Conservation (phyloP, 2,888 invertebrate species). For the Schizotus pectinicornis region DNA sequence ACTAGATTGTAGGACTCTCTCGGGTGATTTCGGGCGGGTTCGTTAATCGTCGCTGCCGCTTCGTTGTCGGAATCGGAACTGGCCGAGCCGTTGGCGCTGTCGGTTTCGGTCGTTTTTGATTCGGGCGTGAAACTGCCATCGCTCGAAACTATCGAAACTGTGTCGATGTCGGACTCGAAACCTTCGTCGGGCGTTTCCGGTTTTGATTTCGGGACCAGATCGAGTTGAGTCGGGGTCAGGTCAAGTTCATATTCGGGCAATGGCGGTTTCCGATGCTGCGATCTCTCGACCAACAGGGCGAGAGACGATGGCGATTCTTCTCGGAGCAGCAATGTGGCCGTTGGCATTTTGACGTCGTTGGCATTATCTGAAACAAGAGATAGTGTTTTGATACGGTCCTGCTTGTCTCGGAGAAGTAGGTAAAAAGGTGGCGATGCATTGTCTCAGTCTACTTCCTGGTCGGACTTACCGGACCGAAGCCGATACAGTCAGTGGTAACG, state of each 20-base stretch:
- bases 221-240: constrained; percentile 49
- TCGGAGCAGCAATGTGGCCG: constrained; percentile 52
- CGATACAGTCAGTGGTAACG: constrained; percentile 14
- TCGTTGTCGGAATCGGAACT: constrained; percentile 56
- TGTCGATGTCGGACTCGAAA: constrained; percentile 61
- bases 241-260: constrained; percentile 51
- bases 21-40: not conserved
- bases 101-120: constrained; percentile 51
- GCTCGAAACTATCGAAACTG: constrained; percentile 54
- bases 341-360: constrained; percentile 50
- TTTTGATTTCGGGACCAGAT: constrained; percentile 41
- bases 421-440: constrained; percentile 1
- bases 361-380: constrained; percentile 55
- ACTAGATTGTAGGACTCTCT: constrained; percentile 54
- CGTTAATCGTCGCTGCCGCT: constrained; percentile 39
- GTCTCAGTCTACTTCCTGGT: constrained; percentile 18
- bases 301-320: constrained; percentile 51
- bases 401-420: not conserved
- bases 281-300: constrained; percentile 53
- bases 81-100: constrained; percentile 57
- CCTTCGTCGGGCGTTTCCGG: constrained; percentile 54
- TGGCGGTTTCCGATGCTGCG: constrained; percentile 45
- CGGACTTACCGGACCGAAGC: constrained; percentile 20
- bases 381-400: not conserved
- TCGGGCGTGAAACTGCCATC: constrained; percentile 51